Percentiles rank a stretch among this genome's conserved stretches.
These are phyloP conservation scores for Mastacembelus armatus DNA, from an alignment of 2,797 vertebrate species.

Conservation along the genomic window DNA sequence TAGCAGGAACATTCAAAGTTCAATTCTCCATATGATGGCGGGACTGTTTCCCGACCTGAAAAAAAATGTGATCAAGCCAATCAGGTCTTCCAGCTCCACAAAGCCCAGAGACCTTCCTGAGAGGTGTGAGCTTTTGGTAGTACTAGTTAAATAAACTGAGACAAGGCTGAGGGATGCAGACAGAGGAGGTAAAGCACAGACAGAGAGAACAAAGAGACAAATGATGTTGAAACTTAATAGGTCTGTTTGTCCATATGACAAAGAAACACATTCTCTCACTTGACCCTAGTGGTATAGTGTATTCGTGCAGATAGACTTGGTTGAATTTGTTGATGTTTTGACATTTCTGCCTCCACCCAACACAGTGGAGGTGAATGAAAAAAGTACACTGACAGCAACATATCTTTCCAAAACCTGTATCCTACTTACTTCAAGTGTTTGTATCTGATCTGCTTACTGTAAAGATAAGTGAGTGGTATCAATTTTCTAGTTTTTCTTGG, in stretches of 20 bases:
- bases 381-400: too few relatives aligned
- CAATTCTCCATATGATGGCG: slow-evolving; percentile 58
- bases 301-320: slow-evolving; percentile 4
- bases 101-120: slow-evolving; percentile 51
- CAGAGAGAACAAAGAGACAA: slow-evolving; percentile 2
- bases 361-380: not conserved
- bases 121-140: slow-evolving; percentile 70
- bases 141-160: slow-evolving; percentile 73
- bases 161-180: slow-evolving; percentile 44
- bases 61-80: slow-evolving; percentile 54
- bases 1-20: slow-evolving; percentile 68
- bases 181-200: slow-evolving; percentile 11
- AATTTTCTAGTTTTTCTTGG: too few relatives aligned
- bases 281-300: not conserved
- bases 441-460: too few relatives aligned
- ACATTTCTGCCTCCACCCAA: not conserved
- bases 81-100: slow-evolving; percentile 66
- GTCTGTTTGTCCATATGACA: slow-evolving; percentile 21
- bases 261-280: slow-evolving; percentile 1
- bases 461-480: too few relatives aligned
- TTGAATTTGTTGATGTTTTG: slow-evolving; percentile 2
- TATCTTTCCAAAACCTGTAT: not conserved
- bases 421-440: not conserved
- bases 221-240: slow-evolving; percentile 22
- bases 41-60: slow-evolving; percentile 56